A percentile compares a stretch with the other conserved stretches of the same genome.
Conservation (phyloP, 2,113 vertebrate species). For the Cheilinus undulatus region DNA sequence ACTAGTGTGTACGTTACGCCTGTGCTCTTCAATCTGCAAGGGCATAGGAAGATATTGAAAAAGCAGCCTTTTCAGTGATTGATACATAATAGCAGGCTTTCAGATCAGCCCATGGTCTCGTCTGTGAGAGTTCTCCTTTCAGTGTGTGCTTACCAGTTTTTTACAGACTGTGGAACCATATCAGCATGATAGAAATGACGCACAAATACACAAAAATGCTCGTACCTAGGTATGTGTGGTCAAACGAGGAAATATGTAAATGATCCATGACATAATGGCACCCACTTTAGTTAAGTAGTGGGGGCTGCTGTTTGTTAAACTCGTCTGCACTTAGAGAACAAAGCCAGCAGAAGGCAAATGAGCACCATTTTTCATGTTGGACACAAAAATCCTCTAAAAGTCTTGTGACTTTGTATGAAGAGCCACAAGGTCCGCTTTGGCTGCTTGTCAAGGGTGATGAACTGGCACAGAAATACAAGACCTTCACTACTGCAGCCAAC, state of each 20-base stretch:
- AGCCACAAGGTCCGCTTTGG: not conserved
- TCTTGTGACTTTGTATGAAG: not conserved
- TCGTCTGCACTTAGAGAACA: not conserved
- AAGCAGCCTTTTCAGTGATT: slow-evolving; percentile 35
- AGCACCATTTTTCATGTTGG: not conserved
- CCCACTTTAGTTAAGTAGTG: too few species aligned
- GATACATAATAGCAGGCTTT: slow-evolving; percentile 38
- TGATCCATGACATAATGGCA: not conserved
- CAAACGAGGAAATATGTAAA: too few species aligned
- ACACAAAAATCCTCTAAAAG: not conserved
- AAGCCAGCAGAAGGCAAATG: not conserved
- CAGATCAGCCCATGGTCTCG: not conserved
- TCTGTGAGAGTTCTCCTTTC: slow-evolving; percentile 7
- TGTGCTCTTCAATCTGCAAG: slow-evolving; percentile 60
- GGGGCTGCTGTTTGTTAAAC: not conserved
- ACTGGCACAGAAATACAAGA: not conserved
- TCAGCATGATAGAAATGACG: not conserved
- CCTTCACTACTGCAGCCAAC: too few species aligned
- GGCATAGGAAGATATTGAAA: slow-evolving; percentile 38
- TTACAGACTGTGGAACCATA: not conserved
- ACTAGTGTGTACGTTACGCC: not conserved
- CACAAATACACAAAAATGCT: not conserved
- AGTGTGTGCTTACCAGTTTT: not conserved
- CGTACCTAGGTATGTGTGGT: not conserved
- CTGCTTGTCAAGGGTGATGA: not conserved